These are phyloP conservation scores for Meiosimyza platycephala DNA, from an alignment of 2,888 invertebrate species.

Conservation along the genomic window DNA sequence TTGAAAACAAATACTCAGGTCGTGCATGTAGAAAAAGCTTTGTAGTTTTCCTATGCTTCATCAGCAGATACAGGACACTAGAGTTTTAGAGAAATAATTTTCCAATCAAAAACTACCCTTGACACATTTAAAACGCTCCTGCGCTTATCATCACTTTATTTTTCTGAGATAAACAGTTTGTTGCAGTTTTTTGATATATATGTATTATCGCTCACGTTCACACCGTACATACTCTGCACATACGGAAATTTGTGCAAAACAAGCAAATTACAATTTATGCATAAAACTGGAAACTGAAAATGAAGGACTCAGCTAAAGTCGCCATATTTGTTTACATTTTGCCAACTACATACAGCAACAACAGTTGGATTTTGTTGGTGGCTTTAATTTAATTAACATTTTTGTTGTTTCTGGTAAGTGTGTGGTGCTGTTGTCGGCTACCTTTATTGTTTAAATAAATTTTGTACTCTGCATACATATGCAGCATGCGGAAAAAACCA, in stretches of 20 bases:
- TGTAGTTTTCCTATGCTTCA: too few species aligned
- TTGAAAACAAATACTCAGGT: too few species aligned
- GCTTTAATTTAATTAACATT: conserved; percentile 35
- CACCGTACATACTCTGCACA: conserved; percentile 23
- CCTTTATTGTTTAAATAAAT: conserved; percentile 18
- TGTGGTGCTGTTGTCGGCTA: background rate
- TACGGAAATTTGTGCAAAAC: conserved; percentile 5
- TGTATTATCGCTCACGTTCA: conserved; percentile 12
- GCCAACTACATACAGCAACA: background rate
- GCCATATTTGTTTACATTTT: conserved; percentile 25
- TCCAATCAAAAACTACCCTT: too few species aligned
- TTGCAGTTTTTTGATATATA: conserved; percentile 10
- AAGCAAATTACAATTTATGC: conserved; percentile 28
- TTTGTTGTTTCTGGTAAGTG: conserved; percentile 11
- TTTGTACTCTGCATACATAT: background rate
- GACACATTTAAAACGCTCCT: background rate
- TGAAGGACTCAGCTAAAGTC: conserved; percentile 21
- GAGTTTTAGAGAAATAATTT: too few species aligned
- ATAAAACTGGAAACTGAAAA: conserved; percentile 15
- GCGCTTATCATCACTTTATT: background rate
- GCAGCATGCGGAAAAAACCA: too few species aligned
- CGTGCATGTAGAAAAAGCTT: too few species aligned
- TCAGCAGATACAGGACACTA: too few species aligned
- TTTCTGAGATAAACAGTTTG: conserved; percentile 15
- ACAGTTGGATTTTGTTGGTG: background rate